Base-by-base conservation (phyloP, 2,888 invertebrate genomes). In the Catocala sponsa region DNA sequence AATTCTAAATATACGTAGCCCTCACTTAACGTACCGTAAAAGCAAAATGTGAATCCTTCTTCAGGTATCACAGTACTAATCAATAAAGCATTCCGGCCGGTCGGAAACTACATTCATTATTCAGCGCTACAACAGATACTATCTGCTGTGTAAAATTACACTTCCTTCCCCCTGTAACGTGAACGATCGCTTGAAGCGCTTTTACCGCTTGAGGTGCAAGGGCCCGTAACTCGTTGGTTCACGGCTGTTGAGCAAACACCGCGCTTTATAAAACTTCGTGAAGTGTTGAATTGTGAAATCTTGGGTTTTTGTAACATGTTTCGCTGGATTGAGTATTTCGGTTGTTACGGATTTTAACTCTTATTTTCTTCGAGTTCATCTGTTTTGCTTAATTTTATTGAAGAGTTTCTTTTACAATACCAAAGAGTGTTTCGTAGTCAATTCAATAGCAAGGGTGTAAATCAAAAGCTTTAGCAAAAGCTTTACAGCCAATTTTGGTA, bases 111-210 rank as follows among this genome's bases (percentile, higher is more conserved):
- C 80, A 81, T 86, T 79, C 81, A 86, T 87, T 86, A 87, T 86
- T 86, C 85, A 82, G 74, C 72, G 71, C 74, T 65, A 63, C 72
- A 70, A 68, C 70, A 80, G 87, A 86, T 87, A 83, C 65, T 77
- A 87, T 87, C 87, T 76, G 61, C 66, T 74, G 81, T 86, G 86
- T 86, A 84, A 86, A 86, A 86, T 87, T 85, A 85, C 85, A 82
- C 79, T 83, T 82, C 84, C 83, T 79, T 74, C 83, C 79, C 68
- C 74, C 63, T 71, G 69, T 69, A 72, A 76, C 69, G 68, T 68
- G 71, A 67, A 65, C 72, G 72, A 74, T 77, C 65, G 74, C 72
- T 74, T 58, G 56, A 63, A 72, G 78, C 78, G 65, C 61, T 65
- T 50, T 49, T 55, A 64, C 46, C 57, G 76, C 73, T 76, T 55